Conservation (phyloP, 1,140 invertebrate genomes). For the Fopius arisanus region DNA sequence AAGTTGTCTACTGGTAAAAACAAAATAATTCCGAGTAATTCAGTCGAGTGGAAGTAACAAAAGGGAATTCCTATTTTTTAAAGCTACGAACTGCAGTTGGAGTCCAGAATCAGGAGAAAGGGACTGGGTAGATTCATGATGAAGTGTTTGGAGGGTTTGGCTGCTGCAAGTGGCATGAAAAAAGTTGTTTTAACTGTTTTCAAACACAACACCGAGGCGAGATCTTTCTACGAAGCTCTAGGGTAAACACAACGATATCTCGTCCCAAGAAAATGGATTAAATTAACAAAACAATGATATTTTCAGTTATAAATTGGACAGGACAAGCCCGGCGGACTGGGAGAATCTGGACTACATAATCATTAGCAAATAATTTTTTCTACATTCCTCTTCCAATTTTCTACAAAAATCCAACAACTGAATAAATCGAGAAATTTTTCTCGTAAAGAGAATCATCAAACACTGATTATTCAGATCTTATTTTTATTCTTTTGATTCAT, state of each 20-base stretch:
- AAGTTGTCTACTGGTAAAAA: constrained; percentile 81
- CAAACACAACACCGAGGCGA: constrained; percentile 75
- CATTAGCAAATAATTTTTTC: constrained; percentile 50
- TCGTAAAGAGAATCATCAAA: too few species aligned
- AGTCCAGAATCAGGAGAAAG: constrained; percentile 70
- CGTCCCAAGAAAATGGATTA: constrained; percentile 7
- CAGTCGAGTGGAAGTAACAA: too few species aligned
- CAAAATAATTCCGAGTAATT: too few species aligned
- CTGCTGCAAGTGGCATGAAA: constrained; percentile 74
- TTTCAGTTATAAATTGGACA: constrained; percentile 66
- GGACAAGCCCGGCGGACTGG: constrained; percentile 57
- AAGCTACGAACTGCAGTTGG: constrained; percentile 87
- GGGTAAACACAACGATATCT: constrained; percentile 64
- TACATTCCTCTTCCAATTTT: neutral
- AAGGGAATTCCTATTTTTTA: constrained; percentile 33
- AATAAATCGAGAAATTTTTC: neutral
- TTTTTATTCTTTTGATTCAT: neutral
- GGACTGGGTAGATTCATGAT: constrained; percentile 85
- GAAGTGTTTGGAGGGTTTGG: constrained; percentile 79
- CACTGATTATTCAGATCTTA: too few species aligned
- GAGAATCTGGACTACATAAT: constrained; percentile 54
- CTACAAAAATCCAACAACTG: neutral
- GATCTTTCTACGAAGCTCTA: constrained; percentile 75
- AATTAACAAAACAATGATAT: neutral
- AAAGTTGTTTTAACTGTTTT: constrained; percentile 86